Evolutionary conservation across 2,797 vertebrate genomes (phyloP), one percentile per base, ranked within the genome.

Genomic region (Rhynchonycteris naso): DNA sequence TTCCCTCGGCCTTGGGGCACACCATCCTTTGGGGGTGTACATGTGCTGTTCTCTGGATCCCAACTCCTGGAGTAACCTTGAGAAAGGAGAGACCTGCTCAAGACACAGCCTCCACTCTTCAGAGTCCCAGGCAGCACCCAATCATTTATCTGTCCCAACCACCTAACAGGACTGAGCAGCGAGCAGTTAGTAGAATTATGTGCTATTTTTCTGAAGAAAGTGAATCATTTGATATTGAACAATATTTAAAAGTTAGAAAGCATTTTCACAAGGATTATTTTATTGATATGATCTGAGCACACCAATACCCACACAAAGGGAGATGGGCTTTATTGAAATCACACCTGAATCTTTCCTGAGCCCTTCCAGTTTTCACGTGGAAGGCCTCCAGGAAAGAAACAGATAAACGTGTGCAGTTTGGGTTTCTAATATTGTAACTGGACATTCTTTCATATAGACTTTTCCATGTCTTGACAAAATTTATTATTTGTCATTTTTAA

Each of bases 201-300:
- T 24, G 59, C 54, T 91, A 33, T 22, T 35, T 86, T 81, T 69
- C 43, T 72, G 10, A 72, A 84, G 66, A 58, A 71, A 83, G 7
- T 33, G 66, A 78, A 24, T 79, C 56, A 59, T 88, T 88, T 56
- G 61, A 65, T 82, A 56, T 24, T 59, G 18, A 92, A 75, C 2
- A 66, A 33, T 30, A 15, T 43, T 75, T 43, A 18, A 69, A 91
- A 81, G 33, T 68, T 28, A 82, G 47, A 81, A 93, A 88, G 30
- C 35, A 87, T 83, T 94, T 84, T 78, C 75, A 52, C 33, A 69
- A 50, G 33, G 5, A 50, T 80, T 65, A 61, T 75, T 88, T 93
- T 47, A 63, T 47, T 89, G 65, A 13, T 15, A 47, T 91, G 61
- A 50, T 21, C 50, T 38, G 65, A 68, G 30, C 33, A 61, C 30